These are phyloP conservation scores for Hydractinia symbiolongicarpus DNA, from an alignment of 30 jellyfish, hydroid and myxozoan genomes.

Conservation along the genomic window DNA sequence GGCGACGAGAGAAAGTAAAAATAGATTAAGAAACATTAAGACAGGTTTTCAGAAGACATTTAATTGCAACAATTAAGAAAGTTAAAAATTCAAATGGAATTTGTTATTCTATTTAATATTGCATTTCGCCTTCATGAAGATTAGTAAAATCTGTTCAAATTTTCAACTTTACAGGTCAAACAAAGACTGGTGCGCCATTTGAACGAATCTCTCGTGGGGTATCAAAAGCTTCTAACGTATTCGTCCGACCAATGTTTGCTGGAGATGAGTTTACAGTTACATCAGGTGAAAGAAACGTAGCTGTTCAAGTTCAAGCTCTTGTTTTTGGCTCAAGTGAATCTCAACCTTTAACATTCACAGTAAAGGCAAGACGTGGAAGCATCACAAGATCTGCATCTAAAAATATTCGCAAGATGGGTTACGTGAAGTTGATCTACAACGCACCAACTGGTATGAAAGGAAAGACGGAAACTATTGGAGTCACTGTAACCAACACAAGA, in stretches of 20 bases:
- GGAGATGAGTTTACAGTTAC: conserved; percentile 50
- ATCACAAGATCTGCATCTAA: background rate
- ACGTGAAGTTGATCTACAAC: background rate
- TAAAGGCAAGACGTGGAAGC: background rate
- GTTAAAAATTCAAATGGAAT: no score
- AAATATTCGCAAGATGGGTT: background rate
- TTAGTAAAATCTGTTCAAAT: background rate
- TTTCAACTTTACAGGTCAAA: conserved; percentile 5
- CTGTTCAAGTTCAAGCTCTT: background rate
- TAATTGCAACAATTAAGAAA: no score
- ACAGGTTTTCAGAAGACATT: no score
- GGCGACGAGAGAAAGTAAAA: no score
- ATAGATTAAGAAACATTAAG: no score
- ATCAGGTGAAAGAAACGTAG: background rate
- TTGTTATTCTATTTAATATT: no score
- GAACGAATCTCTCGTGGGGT: conserved; percentile 54
- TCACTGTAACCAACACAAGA: background rate
- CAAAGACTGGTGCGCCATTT: conserved; percentile 40
- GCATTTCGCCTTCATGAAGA: no score
- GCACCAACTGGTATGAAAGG: conserved; percentile 16
- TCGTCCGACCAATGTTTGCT: conserved; percentile 27
- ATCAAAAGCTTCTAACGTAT: conserved; percentile 32
- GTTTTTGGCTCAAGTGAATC: background rate
- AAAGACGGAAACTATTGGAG: background rate
- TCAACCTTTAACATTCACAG: background rate